These are phyloP conservation scores for Lordiphosa clarofinis DNA, from an alignment of 1,140 invertebrate genomes.

Conservation along the genomic window DNA sequence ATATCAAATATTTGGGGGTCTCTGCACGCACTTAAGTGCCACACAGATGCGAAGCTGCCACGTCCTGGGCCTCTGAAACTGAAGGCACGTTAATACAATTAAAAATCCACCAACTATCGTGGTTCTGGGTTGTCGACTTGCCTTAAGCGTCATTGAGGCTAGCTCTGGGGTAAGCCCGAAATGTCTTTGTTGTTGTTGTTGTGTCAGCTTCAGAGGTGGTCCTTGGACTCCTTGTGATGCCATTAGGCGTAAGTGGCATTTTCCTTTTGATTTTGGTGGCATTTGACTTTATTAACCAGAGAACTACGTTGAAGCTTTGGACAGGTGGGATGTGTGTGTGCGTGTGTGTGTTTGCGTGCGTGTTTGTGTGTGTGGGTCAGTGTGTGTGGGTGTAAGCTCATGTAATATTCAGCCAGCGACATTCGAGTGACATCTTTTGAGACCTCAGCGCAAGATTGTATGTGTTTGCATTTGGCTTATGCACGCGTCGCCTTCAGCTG, in stretches of 20 bases:
- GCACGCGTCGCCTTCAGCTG: conserved; percentile 36
- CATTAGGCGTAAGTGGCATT: conserved; percentile 73
- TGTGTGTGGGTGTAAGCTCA: conserved; percentile 48
- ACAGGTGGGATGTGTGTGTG: conserved; percentile 21
- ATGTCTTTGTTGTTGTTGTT: conserved; percentile 26
- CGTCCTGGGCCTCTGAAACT: conserved; percentile 9
- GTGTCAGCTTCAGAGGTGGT: conserved; percentile 20
- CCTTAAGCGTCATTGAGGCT: conserved; percentile 15
- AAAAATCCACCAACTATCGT: conserved; percentile 58
- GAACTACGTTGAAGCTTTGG: conserved; percentile 24
- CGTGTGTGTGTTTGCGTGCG: neutral
- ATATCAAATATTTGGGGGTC: conserved; percentile 49
- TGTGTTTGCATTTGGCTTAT: conserved; percentile 53
- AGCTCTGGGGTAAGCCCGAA: conserved; percentile 1
- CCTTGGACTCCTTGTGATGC: conserved; percentile 43
- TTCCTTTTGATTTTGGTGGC: conserved; percentile 76
- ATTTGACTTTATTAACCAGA: conserved; percentile 75
- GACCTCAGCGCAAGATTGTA: conserved; percentile 21
- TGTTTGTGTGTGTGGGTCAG: conserved; percentile 12
- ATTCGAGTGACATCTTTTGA: conserved; percentile 59
- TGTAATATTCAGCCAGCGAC: conserved; percentile 61
- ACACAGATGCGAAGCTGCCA: conserved; percentile 5
- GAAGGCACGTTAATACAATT: conserved; percentile 62
- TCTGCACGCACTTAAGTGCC: conserved; percentile 62
- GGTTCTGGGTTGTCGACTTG: conserved; percentile 2